These are phyloP conservation scores for Bombyx huttoni DNA, from an alignment of 2,888 invertebrate genomes.

Conservation along the genomic window DNA sequence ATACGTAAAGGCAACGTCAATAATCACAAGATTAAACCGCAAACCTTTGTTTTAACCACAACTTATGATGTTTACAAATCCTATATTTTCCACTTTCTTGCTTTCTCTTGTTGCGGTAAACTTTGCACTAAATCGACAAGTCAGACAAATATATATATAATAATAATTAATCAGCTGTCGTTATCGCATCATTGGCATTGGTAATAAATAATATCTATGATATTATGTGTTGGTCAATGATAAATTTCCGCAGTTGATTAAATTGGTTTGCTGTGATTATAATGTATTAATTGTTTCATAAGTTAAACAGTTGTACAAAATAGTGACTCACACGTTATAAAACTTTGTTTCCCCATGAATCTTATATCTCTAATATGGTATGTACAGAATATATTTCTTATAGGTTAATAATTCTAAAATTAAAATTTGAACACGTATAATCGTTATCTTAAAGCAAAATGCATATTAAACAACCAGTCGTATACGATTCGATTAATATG, in stretches of 20 bases:
- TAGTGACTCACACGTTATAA: neutral
- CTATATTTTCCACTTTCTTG: neutral
- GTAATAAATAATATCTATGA: constrained; percentile 21
- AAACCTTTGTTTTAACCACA: too few species aligned
- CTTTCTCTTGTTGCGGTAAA: neutral
- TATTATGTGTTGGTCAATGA: constrained; percentile 21
- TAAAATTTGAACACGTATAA: too few species aligned
- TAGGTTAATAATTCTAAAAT: too few species aligned
- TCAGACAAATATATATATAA: constrained; percentile 4
- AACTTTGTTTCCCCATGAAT: constrained; percentile 1
- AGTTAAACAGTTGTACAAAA: neutral
- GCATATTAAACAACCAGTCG: too few species aligned
- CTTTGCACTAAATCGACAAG: constrained; percentile 4
- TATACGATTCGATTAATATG: neutral
- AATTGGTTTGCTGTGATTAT: constrained; percentile 21
- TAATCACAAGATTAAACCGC: too few species aligned
- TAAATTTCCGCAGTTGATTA: constrained; percentile 24
- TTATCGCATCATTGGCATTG: constrained; percentile 26
- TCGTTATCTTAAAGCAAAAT: too few species aligned
- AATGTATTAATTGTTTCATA: constrained; percentile 14
- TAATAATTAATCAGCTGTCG: constrained; percentile 16
- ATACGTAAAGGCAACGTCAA: too few species aligned
- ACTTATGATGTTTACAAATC: neutral
- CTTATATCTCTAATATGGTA: constrained; percentile 4
- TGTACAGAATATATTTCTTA: neutral